Percentiles rank a stretch among this genome's conserved stretches.
Conservation (phyloP, 2,113 vertebrate species). For the Dromiciops gliroides region DNA sequence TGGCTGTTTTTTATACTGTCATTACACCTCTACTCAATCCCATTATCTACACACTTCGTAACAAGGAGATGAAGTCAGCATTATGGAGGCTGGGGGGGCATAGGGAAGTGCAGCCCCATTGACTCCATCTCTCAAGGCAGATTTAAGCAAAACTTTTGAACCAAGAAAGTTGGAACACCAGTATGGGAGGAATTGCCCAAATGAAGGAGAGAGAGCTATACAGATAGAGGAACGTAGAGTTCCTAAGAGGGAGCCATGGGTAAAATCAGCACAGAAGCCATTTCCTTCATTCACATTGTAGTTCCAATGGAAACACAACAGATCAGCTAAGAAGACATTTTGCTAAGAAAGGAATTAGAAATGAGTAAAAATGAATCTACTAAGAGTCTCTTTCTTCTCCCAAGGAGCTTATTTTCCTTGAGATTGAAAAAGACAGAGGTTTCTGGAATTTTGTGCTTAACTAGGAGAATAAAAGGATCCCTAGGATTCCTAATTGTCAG, state of each 20-base stretch:
- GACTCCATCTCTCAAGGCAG: not conserved
- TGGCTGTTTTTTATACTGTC: conserved; percentile 77
- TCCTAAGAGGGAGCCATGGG: not conserved
- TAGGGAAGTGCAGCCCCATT: not conserved
- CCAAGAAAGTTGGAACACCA: not conserved
- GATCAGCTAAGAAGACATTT: not conserved
- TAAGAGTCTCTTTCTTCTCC: conserved; percentile 9
- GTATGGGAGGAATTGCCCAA: not conserved
- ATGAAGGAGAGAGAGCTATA: not conserved
- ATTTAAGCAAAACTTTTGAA: not conserved
- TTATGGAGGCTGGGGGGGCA: conserved; percentile 52
- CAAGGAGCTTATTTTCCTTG: not conserved
- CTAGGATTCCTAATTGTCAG: not conserved
- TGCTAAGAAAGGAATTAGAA: not conserved
- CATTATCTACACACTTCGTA: conserved; percentile 74
- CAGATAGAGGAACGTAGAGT: not conserved
- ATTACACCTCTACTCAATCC: conserved; percentile 76
- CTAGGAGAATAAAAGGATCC: not conserved
- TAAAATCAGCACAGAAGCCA: not conserved
- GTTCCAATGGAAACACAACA: not conserved
- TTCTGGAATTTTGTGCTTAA: not conserved
- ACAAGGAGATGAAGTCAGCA: conserved; percentile 76
- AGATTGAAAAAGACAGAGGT: not conserved
- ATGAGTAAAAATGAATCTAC: not conserved
- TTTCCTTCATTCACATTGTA: not conserved